Evolutionary conservation across 2,888 invertebrate genomes (phyloP).

Genomic region (Cryptocephalus primarius): DNA sequence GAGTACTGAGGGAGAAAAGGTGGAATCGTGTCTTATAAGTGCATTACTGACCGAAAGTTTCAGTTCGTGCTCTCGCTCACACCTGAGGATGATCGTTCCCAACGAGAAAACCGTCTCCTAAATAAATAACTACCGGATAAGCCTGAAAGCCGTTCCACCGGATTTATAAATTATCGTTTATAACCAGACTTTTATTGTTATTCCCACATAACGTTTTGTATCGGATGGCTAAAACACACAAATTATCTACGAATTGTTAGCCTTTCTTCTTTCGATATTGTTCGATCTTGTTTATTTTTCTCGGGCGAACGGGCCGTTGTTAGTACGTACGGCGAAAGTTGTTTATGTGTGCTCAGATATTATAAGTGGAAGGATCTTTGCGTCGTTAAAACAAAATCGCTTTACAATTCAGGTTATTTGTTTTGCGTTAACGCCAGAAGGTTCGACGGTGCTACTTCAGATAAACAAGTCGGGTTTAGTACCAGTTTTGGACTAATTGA

Average conservation of each 20-base stretch:
- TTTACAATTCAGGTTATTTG: too few relatives aligned
- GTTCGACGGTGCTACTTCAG: too few relatives aligned
- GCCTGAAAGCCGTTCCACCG: conserved; percentile 19
- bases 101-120: conserved; percentile 11
- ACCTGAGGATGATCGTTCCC: neutral
- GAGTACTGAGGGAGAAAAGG: too few relatives aligned
- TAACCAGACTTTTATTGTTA: conserved; percentile 9
- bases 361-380: too few relatives aligned
- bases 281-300: neutral
- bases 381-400: too few relatives aligned
- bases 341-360: too few relatives aligned
- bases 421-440: too few relatives aligned
- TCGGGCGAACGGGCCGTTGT: neutral
- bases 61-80: too few relatives aligned
- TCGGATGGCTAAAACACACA: conserved; percentile 1
- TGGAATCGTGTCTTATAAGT: too few relatives aligned
- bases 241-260: conserved; percentile 1
- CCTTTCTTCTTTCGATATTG: neutral
- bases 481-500: too few relatives aligned
- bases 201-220: conserved; percentile 1
- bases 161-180: conserved; percentile 19
- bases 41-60: too few relatives aligned
- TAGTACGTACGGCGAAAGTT: neutral
- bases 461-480: too few relatives aligned
- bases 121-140: conserved; percentile 24